Percentiles rank a stretch among this genome's conserved stretches.
Conservation (phyloP, 23 tunicate genomes). For the Halocynthia roretzi region DNA sequence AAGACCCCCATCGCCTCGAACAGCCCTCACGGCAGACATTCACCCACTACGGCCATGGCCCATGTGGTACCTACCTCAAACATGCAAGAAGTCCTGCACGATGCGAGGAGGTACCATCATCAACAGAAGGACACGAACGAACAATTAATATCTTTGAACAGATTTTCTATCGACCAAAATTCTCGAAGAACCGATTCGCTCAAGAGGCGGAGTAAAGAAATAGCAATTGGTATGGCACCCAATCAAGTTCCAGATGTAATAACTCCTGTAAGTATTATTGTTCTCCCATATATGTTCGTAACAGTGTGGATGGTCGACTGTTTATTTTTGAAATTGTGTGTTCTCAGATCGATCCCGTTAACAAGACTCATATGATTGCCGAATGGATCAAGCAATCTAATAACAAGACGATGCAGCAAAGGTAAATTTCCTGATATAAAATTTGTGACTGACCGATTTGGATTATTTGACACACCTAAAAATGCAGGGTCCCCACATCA, state of each 20-base stretch:
- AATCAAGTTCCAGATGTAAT: conserved; percentile 85
- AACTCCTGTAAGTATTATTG: conserved; percentile 60
- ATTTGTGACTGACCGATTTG: too few relatives aligned
- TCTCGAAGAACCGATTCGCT: neutral
- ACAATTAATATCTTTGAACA: too few relatives aligned
- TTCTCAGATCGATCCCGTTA: conserved; percentile 68
- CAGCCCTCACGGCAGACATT: conserved; percentile 2
- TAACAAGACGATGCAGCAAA: conserved; percentile 25
- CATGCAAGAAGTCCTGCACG: neutral
- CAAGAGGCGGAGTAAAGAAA: conserved; percentile 2
- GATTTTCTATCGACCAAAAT: neutral
- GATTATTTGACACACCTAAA: too few relatives aligned
- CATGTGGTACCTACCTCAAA: neutral
- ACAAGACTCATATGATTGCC: conserved; percentile 62
- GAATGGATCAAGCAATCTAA: conserved; percentile 53
- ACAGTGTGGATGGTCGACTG: neutral
- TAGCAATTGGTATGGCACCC: conserved; percentile 48
- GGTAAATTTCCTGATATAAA: neutral
- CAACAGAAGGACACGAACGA: too few relatives aligned
- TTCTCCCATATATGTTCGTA: neutral
- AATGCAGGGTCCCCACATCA: too few relatives aligned
- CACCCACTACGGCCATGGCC: conserved; percentile 3
- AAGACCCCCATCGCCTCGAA: conserved; percentile 14
- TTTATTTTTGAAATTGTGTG: neutral
- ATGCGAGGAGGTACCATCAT: too few relatives aligned